These are phyloP conservation scores for Tachina grossa DNA, from an alignment of 2,888 invertebrate genomes.

Conservation along the genomic window DNA sequence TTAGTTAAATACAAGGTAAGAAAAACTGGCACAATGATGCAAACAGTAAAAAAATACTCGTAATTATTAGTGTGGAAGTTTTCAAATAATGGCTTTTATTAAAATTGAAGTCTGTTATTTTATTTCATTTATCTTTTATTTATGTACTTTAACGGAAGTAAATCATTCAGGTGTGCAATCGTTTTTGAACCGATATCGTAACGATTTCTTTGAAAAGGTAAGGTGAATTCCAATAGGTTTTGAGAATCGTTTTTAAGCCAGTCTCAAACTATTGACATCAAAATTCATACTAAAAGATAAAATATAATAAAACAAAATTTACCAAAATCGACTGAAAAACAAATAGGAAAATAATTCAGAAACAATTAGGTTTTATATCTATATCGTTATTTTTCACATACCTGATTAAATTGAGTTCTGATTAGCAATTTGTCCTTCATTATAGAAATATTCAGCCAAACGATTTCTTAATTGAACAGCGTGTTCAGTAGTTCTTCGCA, in stretches of 20 bases:
- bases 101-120: conserved; percentile 1
- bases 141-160: neutral
- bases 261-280: neutral
- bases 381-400: conserved; percentile 1
- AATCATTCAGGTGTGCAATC: neutral
- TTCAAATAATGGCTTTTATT: neutral
- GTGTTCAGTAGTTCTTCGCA: conserved; percentile 8
- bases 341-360: neutral
- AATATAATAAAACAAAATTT: neutral
- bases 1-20: neutral
- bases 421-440: neutral
- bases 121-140: conserved; percentile 5
- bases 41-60: neutral
- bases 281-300: neutral
- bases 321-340: neutral
- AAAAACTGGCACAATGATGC: neutral
- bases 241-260: neutral
- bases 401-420: neutral
- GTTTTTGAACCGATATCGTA: neutral
- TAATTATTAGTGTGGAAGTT: neutral
- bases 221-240: neutral
- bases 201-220: neutral
- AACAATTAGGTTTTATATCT: neutral
- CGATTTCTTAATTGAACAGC: conserved; percentile 3
- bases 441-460: conserved; percentile 7